A percentile compares a stretch with the other conserved stretches of the same genome.
Evolutionary conservation across 2,888 invertebrate species (phyloP).

Genomic region (Boloria selene): DNA sequence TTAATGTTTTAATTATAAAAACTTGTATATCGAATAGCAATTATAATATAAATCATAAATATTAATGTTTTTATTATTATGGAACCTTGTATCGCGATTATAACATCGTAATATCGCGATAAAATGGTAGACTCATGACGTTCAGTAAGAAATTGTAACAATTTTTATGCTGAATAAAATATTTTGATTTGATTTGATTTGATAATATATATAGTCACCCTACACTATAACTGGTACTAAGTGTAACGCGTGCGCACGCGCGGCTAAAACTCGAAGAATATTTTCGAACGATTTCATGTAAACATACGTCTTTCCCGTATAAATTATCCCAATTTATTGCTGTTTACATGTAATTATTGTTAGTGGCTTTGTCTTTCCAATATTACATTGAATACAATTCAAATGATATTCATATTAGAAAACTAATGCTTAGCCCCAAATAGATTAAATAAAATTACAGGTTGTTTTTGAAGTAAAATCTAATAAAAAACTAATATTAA

Average conservation of each 20-base stretch:
- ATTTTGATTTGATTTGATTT: too few species aligned
- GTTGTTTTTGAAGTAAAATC: too few species aligned
- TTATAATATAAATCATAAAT: too few species aligned
- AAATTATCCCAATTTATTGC: constrained; percentile 35
- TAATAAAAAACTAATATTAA: too few species aligned
- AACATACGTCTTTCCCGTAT: constrained; percentile 31
- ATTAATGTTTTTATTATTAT: background rate
- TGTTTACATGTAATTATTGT: constrained; percentile 25
- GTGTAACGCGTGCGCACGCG: constrained; percentile 25
- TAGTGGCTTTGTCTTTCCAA: constrained; percentile 12
- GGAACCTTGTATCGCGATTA: background rate
- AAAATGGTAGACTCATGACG: too few species aligned
- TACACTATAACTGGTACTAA: constrained; percentile 29
- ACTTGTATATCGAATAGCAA: too few species aligned
- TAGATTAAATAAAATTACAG: too few species aligned
- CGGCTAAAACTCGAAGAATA: constrained; percentile 25
- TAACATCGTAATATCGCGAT: too few species aligned
- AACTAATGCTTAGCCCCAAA: too few species aligned
- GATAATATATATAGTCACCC: constrained; percentile 25
- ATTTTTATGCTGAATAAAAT: too few species aligned
- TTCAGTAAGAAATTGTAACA: too few species aligned
- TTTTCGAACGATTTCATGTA: constrained; percentile 19
- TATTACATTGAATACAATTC: constrained; percentile 6
- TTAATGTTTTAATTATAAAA: too few species aligned
- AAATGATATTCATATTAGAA: background rate